Conservation (phyloP, 2,797 vertebrate genomes). For the Cirrhinus mrigala region DNA sequence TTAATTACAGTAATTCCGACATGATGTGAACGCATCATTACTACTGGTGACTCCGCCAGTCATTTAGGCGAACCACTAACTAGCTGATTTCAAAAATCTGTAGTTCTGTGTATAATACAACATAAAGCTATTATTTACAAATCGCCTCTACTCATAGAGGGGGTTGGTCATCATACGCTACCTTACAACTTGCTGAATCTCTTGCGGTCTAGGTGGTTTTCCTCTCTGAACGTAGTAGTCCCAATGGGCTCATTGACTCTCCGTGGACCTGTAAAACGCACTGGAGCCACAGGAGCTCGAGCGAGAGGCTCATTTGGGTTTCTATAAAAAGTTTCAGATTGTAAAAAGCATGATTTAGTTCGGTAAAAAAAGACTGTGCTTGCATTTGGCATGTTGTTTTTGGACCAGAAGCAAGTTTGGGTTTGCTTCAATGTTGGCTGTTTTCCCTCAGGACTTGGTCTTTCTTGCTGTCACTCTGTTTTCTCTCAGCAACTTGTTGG, state of each 20-base stretch:
- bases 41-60: slow-evolving; percentile 11
- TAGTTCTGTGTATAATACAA: neutral
- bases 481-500: slow-evolving; percentile 76
- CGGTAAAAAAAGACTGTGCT: slow-evolving; percentile 65
- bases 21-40: slow-evolving; percentile 18
- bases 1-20: slow-evolving; percentile 23
- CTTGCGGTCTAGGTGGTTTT: slow-evolving; percentile 37
- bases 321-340: slow-evolving; percentile 65
- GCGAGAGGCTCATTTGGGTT: slow-evolving; percentile 52
- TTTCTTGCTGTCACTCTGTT: slow-evolving; percentile 61
- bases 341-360: slow-evolving; percentile 67
- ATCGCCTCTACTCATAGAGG: neutral
- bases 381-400: slow-evolving; percentile 68
- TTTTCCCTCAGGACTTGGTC: slow-evolving; percentile 67
- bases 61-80: slow-evolving; percentile 19
- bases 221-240: slow-evolving; percentile 24
- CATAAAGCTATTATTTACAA: slow-evolving; percentile 3
- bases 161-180: neutral
- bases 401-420: slow-evolving; percentile 65
- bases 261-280: slow-evolving; percentile 51
- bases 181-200: slow-evolving; percentile 24
- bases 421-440: slow-evolving; percentile 63
- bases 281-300: slow-evolving; percentile 45
- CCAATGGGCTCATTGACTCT: slow-evolving; percentile 12
- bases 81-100: neutral